Base-by-base conservation (phyloP, 2,113 vertebrate species). In the Mola mola region DNA sequence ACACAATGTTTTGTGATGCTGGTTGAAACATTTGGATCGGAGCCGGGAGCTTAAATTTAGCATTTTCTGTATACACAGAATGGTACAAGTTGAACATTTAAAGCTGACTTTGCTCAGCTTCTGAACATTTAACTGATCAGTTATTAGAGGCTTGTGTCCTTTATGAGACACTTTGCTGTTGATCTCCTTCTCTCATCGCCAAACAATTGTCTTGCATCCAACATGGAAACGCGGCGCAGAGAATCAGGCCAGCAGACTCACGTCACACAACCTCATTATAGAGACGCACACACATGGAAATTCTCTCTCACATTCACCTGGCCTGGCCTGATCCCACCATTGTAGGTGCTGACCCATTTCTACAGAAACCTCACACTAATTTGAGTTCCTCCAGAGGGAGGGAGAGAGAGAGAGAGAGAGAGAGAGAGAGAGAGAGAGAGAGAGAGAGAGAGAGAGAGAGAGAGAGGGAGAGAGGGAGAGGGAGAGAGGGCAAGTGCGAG, bases 321-420 rank as follows among this genome's bases (percentile, higher is more conserved):
- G 66, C 61, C 64, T 76, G 72, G 56, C 65, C 62, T 74, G 75
- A 83, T 82, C 76, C 71, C 48, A 36, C 55, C 52, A 51, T 69
- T 83, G 58, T 78, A 84, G 79, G 86, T 86, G 83, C 83, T 87
- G 85, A 88, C 88, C 86, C 83, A 87, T 76, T 90, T 90, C 75
- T 69, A 49, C 71, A 59, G 66, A 70, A 89, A 72, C 50, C 79
- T 77, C 70, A 25, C 64, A 43, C 83, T 91, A 84, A 90, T 91
- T 89, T 91, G 81, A 86, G 72, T 65, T 81, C 81, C 83, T 85
- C 81, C 55, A 51, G 84, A 82, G 71, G 78, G 61, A 62, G 52
- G 37, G 47, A 67, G 74, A 70, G 78, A 29, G 56, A 68, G 58
- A 61, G 66, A 81, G 74, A 46, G 55, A 68, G 80, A n/a, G 47